These are phyloP conservation scores for Hemicrepidius hirtus DNA, from an alignment of 2,888 invertebrate species.

Conservation along the genomic window DNA sequence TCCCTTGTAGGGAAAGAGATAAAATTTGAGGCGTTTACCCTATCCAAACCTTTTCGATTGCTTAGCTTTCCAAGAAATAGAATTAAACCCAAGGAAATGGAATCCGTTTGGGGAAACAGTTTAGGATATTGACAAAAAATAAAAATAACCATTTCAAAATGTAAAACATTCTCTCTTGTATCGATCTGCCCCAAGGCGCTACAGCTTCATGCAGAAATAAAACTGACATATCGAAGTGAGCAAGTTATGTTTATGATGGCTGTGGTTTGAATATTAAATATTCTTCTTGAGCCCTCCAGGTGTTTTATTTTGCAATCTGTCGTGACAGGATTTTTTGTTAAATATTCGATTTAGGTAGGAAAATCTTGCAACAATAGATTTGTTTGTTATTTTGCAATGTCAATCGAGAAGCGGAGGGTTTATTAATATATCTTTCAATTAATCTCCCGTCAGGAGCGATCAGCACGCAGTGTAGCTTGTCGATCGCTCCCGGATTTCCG, in stretches of 20 bases:
- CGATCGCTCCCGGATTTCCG: constrained; percentile 58
- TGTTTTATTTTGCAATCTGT: constrained; percentile 8
- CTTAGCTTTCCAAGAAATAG: no score
- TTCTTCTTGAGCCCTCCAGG: constrained; percentile 12
- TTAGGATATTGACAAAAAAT: no score
- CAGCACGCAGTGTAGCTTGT: constrained; percentile 32
- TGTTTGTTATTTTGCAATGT: background rate
- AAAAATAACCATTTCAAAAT: no score
- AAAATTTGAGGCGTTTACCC: no score
- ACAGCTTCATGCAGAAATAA: constrained; percentile 27
- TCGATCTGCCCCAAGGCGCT: constrained; percentile 6
- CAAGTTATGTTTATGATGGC: constrained; percentile 27
- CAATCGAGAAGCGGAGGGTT: constrained; percentile 7
- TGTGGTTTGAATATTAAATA: constrained; percentile 26
- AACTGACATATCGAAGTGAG: constrained; percentile 27
- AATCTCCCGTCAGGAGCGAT: constrained; percentile 59
- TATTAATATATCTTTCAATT: constrained; percentile 62
- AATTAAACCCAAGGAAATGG: no score
- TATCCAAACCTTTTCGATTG: no score
- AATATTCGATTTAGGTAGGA: no score
- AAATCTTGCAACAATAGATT: background rate
- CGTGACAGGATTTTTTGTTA: background rate
- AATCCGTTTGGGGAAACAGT: no score
- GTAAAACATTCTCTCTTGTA: background rate
- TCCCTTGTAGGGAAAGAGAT: no score